These are phyloP conservation scores for Cheilosia grossa DNA, from an alignment of 2,888 invertebrate species.

Conservation along the genomic window DNA sequence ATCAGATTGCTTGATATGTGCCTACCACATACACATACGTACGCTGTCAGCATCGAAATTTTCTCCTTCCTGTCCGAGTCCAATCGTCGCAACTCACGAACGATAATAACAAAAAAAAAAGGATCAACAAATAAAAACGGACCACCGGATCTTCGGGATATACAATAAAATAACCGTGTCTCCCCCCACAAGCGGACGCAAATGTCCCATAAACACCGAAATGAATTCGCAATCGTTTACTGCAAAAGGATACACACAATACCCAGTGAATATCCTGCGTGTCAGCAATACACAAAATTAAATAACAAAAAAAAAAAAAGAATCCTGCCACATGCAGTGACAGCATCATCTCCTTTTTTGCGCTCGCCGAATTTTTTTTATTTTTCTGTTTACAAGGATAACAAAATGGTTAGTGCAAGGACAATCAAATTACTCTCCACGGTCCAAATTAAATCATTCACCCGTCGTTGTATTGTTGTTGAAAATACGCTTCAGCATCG, in stretches of 20 bases:
- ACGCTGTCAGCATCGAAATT: slow-evolving; percentile 53
- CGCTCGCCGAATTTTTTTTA: slow-evolving; percentile 43
- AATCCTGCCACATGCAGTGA: slow-evolving; percentile 23
- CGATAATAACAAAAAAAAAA: slow-evolving; percentile 10
- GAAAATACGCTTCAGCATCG: slow-evolving; percentile 5
- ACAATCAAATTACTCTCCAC: slow-evolving; percentile 61
- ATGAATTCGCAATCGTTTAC: slow-evolving; percentile 46
- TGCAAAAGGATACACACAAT: slow-evolving; percentile 50
- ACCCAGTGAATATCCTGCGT: slow-evolving; percentile 57
- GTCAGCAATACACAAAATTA: slow-evolving; percentile 54
- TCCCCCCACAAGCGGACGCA: slow-evolving; percentile 18
- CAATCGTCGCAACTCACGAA: background rate
- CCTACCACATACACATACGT: slow-evolving; percentile 17
- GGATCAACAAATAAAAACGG: slow-evolving; percentile 62
- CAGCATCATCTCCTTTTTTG: background rate
- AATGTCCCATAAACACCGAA: slow-evolving; percentile 54
- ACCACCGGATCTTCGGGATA: slow-evolving; percentile 53
- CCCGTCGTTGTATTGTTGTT: slow-evolving; percentile 7
- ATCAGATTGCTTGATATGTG: slow-evolving; percentile 61
- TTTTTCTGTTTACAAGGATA: slow-evolving; percentile 59
- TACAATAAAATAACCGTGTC: slow-evolving; percentile 50
- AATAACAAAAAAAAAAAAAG: slow-evolving; percentile 9
- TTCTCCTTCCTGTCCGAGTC: slow-evolving; percentile 28
- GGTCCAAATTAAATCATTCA: slow-evolving; percentile 60
- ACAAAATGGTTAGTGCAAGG: slow-evolving; percentile 47